A percentile compares a stretch with the other conserved stretches of the same genome.
These are phyloP conservation scores for Brachionus paranguensis DNA, from an alignment of 1,140 invertebrate genomes.

Conservation along the genomic window DNA sequence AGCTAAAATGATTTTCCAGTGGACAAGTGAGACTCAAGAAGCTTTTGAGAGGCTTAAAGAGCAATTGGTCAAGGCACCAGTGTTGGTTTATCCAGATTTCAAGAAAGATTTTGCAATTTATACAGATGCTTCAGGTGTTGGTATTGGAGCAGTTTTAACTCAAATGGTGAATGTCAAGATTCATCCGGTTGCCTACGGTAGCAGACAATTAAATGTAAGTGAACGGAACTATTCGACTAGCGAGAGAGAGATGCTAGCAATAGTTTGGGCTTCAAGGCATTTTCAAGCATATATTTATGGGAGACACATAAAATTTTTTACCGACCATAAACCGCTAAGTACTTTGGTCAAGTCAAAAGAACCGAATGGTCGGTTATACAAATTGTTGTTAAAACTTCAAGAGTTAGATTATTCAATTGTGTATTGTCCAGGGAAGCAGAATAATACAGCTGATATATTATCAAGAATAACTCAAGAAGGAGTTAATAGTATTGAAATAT, in stretches of 20 bases:
- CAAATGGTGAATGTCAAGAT: constrained; percentile 43
- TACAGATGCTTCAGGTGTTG: constrained; percentile 43
- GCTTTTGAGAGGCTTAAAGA: constrained; percentile 41
- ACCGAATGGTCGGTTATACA: neutral
- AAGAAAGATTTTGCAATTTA: constrained; percentile 41
- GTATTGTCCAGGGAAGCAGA: constrained; percentile 3
- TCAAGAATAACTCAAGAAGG: constrained; percentile 7
- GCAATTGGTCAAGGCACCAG: constrained; percentile 25
- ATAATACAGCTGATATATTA: constrained; percentile 2
- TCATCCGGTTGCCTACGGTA: constrained; percentile 44
- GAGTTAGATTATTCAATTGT: neutral
- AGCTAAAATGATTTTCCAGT: constrained; percentile 40
- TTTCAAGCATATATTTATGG: constrained; percentile 45
- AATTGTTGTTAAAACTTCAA: neutral
- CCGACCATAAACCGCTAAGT: constrained; percentile 44
- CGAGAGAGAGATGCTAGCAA: constrained; percentile 44
- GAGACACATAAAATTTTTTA: constrained; percentile 42
- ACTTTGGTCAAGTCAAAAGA: neutral
- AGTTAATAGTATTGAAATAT: neutral
- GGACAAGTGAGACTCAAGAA: constrained; percentile 19
- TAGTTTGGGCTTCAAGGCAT: constrained; percentile 43
- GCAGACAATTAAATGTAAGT: constrained; percentile 32
- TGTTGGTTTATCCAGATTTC: constrained; percentile 37
- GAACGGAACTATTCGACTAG: constrained; percentile 44
- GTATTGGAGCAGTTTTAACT: constrained; percentile 40